Conservation (phyloP, 2,113 vertebrate species). For the Eclectus roratus region DNA sequence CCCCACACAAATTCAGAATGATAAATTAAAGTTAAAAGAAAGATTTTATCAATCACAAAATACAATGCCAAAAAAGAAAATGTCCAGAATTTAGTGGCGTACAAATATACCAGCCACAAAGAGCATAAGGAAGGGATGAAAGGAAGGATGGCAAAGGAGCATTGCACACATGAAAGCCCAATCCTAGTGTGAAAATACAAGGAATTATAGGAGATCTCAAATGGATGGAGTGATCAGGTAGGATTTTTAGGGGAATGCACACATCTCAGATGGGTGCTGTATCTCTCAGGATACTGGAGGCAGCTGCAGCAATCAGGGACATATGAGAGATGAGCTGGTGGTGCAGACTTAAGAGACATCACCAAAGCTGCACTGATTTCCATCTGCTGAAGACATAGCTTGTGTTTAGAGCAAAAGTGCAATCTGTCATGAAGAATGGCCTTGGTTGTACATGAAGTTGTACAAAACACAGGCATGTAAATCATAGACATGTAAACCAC, state of each 20-base stretch:
- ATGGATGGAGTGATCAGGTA: neutral
- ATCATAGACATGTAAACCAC: accelerated
- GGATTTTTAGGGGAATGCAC: neutral
- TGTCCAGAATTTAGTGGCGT: neutral
- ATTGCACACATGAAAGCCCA: too few species aligned
- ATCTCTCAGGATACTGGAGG: neutral
- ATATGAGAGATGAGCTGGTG: neutral
- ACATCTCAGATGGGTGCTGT: accelerated
- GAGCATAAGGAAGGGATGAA: neutral
- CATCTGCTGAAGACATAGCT: neutral
- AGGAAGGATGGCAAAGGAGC: neutral
- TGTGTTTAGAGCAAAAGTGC: neutral
- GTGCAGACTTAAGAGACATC: neutral
- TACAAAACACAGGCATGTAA: accelerated
- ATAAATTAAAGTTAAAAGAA: neutral
- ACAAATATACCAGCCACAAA: neutral
- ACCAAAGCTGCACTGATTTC: neutral
- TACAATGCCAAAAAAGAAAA: neutral
- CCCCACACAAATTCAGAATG: neutral
- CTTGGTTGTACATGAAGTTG: neutral
- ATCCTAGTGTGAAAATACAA: neutral
- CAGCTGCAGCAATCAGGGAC: neutral
- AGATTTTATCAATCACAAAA: neutral
- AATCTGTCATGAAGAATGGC: neutral
- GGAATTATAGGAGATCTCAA: neutral